Base-by-base conservation (phyloP, 2,888 invertebrate genomes). In the Acleris sparsana region DNA sequence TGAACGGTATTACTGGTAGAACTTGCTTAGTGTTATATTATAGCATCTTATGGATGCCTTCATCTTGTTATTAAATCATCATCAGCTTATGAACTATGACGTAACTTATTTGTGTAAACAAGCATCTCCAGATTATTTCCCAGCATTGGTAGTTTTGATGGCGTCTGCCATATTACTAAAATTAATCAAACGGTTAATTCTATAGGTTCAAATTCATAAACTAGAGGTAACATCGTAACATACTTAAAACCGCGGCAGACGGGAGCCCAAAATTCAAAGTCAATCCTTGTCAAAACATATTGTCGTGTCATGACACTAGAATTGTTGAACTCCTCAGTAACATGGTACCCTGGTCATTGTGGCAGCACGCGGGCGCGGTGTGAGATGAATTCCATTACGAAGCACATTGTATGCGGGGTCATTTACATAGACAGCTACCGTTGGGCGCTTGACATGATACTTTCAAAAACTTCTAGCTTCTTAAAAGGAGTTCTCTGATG, bases 301-400 rank as follows among this genome's bases (percentile, higher is more conserved):
- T 18, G 56, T 25, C 18, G n/a, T 44, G 44, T 57, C 56, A 46
- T 46, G 17, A 57, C 46, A 17, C 55, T 62, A 62, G 43, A 39
- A 64, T 65, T 65, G 55, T 49, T 55, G 43, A 17, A n/a, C 57
- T 58, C 20, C 55, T 60, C 44, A 49, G 60, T 53, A 60, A 49
- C 55, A 60, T 60, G 43, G 55, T 65, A 70, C 78, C 62, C 74
- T 77, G 87, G 83, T 88, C 88, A 87, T 85, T 85, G 86, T 86
- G 83, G 87, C 87, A 78, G 79, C 81, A 71, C 63, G 72, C 71
- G 74, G 75, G 75, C 80, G 79, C 79, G 79, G 79, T 87, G 87
- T 86, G 88, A 88, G 84, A 87, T 85, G 88, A 87, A 89, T 88
- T 83, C 83, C 80, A 87, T 86, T 85, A 87, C 76, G 74, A 79